Conservation (phyloP, 2,113 vertebrate genomes). For the Campylorhamphus procurvoides region DNA sequence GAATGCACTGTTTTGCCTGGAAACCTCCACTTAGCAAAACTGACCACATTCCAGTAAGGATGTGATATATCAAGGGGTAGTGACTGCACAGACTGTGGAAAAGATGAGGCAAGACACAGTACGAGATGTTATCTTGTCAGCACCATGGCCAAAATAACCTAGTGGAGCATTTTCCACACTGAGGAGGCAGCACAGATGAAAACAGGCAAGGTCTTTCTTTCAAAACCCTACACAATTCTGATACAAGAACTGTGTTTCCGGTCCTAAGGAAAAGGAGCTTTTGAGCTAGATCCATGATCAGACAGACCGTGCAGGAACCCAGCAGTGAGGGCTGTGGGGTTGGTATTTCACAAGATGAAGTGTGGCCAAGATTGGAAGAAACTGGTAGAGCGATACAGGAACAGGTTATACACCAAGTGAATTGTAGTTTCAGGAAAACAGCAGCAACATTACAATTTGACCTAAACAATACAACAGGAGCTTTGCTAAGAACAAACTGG, state of each 20-base stretch:
- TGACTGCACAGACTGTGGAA: neutral
- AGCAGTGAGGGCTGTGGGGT: neutral
- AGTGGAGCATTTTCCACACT: neutral
- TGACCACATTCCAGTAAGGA: neutral
- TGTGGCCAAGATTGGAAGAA: neutral
- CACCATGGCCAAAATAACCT: neutral
- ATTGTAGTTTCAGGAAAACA: neutral
- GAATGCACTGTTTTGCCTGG: neutral
- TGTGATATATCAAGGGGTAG: neutral
- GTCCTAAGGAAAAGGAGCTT: neutral
- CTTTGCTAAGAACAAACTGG: neutral
- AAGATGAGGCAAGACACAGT: neutral
- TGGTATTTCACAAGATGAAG: neutral
- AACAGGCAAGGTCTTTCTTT: neutral
- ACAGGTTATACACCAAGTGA: accelerated
- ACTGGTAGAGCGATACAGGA: neutral
- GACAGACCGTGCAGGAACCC: neutral
- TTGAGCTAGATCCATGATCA: neutral
- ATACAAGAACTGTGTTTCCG: neutral
- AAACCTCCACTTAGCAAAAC: neutral
- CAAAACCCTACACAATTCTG: neutral
- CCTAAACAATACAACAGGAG: neutral
- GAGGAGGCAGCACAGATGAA: neutral
- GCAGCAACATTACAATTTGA: neutral
- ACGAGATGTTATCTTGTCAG: neutral